phyloP scores from a whole-genome alignment of 2,888 invertebrate species.

The Dicyrtomina minuta region DNA sequence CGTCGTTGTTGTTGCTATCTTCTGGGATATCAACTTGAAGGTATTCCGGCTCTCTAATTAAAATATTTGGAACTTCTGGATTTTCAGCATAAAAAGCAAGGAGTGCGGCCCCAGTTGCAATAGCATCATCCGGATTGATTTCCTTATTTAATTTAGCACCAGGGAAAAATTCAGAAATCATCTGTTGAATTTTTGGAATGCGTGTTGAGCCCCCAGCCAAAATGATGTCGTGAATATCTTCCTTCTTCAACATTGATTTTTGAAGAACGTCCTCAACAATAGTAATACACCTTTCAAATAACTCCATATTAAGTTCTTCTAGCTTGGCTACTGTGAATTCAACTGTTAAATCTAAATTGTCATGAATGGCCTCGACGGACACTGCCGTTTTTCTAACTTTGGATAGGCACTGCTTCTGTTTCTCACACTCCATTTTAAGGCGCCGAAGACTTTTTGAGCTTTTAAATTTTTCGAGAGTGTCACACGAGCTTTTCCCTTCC shows the following conservation, averaged over 20 bases:
- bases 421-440: conserved; percentile 34
- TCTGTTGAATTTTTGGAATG: conserved; percentile 24
- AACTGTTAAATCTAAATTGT: no score
- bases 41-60: no score
- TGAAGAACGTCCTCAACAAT: conserved; percentile 22
- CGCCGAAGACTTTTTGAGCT: conserved; percentile 1
- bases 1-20: no score
- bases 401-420: conserved; percentile 28
- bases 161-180: conserved; percentile 28
- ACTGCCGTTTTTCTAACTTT: not conserved
- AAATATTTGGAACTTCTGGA: no score
- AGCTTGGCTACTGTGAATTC: no score
- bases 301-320: conserved; percentile 29
- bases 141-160: not conserved
- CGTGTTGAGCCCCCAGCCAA: conserved; percentile 37
- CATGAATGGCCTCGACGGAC: not conserved
- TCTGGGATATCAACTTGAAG: no score
- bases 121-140: conserved; percentile 1
- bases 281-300: conserved; percentile 31
- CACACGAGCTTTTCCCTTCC: not conserved
- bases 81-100: no score
- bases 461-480: conserved; percentile 2
- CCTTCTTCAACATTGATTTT: no score
- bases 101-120: conserved; percentile 33
- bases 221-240: conserved; percentile 39